Evolutionary conservation across 2,888 invertebrate species (phyloP), one percentile per base, ranked within the genome.

Genomic region (Tipula confusa): DNA sequence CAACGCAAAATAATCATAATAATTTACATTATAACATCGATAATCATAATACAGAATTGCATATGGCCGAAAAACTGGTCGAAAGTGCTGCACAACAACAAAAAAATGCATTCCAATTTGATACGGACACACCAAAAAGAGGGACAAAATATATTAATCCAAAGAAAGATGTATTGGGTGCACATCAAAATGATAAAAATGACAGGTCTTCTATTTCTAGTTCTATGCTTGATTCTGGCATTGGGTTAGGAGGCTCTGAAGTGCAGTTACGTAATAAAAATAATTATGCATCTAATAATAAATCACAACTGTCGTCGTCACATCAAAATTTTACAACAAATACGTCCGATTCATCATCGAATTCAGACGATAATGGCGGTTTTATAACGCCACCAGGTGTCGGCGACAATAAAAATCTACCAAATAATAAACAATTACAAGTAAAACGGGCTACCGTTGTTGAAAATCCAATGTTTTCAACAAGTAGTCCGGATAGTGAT

Each of bases 381-480:
- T 87, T 87, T 84, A 84, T 87, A 24, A 86, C 86, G 83, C 86
- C 86, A 82, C 86, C 86, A n/a, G 85, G 83, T 33, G 85, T 86
- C 7, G 86, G 86, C 11, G 64, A 64, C 24, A 86, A 86, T 82
- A 84, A 85, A 18, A 85, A 86, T 83, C 84, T 84, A 79, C 84
- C 84, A 84, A 29, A 83, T 84, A 86, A 85, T 81, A 64, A 64
- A 64, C 64, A 64, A 24, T 85, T 86, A 84, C 87, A 95, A 88
- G 93, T 95, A 86, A 95, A 95, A 89, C 93, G 95, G 86, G 95
- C 96, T 83, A 96, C 95, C 84, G 95, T 96, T 87, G 95, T 96
- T 84, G 96, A 95, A 85, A 96, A 96, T 90, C 96, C 96, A 84
- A 96, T 96, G 95, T 96, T 94, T 90, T 95, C 95, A 83, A 89